A percentile compares a stretch with the other conserved stretches of the same genome.
These are phyloP conservation scores for Drosophila greeni DNA, from an alignment of 2,888 invertebrate genomes.

Conservation along the genomic window DNA sequence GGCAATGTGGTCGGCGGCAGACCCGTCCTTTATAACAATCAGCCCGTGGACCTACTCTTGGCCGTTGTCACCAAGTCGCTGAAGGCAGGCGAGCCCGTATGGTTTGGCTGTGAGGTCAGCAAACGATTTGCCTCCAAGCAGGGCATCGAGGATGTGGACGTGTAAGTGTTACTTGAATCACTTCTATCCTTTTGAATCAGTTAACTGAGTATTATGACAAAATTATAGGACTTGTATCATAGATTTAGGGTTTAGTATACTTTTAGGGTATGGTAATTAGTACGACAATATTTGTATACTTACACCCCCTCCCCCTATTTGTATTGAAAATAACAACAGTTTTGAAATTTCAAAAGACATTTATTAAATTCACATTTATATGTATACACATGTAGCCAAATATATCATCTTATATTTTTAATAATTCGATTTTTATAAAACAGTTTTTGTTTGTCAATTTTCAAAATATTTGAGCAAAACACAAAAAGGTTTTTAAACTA, in stretches of 20 bases:
- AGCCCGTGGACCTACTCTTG: constrained; percentile 88
- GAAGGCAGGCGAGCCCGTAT: constrained; percentile 89
- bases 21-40: constrained; percentile 91
- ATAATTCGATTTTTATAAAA: neutral
- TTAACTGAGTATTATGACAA: neutral
- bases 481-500: neutral
- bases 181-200: neutral
- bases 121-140: constrained; percentile 88
- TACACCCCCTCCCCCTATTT: no score
- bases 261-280: neutral
- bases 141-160: constrained; percentile 87
- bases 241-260: neutral
- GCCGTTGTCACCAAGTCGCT: constrained; percentile 88
- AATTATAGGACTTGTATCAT: neutral
- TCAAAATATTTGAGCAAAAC: no score
- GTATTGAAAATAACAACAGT: neutral
- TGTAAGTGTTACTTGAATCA: constrained; percentile 81
- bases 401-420: neutral
- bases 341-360: neutral
- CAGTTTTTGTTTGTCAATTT: neutral
- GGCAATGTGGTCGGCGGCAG: constrained; percentile 92
- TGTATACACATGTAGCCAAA: neutral
- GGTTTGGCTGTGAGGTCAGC: constrained; percentile 94
- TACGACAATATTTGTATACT: neutral
- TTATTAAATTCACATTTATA: neutral